Evolutionary conservation across 2,888 invertebrate species (phyloP).

Genomic region (Orchestes rusci): DNA sequence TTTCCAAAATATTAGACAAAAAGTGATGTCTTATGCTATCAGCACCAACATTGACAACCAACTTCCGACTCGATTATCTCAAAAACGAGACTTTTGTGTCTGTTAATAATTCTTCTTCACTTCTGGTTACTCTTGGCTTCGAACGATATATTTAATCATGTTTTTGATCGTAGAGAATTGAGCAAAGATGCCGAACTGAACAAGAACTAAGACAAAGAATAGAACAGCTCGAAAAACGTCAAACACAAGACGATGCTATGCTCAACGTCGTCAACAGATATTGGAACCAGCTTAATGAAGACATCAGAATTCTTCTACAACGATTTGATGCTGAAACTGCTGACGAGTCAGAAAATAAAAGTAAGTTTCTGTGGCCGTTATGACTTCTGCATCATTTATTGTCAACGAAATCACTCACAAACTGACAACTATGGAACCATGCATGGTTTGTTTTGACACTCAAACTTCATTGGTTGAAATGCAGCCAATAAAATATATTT

Average conservation of each 20-base stretch:
- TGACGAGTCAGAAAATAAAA: conserved; percentile 91
- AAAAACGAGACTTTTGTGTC: too few relatives aligned
- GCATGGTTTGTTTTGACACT: background rate
- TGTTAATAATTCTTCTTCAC: too few relatives aligned
- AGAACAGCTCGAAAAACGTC: conserved; percentile 88
- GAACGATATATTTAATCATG: too few relatives aligned
- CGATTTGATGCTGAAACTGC: conserved; percentile 97
- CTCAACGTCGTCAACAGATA: conserved; percentile 95
- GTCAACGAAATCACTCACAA: background rate
- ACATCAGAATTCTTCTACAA: conserved; percentile 87
- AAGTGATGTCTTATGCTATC: too few relatives aligned
- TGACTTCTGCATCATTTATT: background rate
- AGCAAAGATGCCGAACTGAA: conserved; percentile 84
- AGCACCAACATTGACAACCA: too few relatives aligned
- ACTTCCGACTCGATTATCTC: too few relatives aligned
- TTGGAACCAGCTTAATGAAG: conserved; percentile 96
- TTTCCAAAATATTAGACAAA: too few relatives aligned
- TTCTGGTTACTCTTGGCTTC: too few relatives aligned
- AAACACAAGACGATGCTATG: conserved; percentile 96
- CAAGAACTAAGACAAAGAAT: conserved; percentile 83
- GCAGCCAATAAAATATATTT: too few relatives aligned
- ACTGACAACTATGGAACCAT: background rate
- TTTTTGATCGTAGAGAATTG: conserved; percentile 86
- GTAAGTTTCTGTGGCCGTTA: conserved; percentile 54
- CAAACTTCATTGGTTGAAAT: too few relatives aligned